phyloP scores from a whole-genome alignment of 2,888 invertebrate species.

The Reticulitermes lucifugus region DNA sequence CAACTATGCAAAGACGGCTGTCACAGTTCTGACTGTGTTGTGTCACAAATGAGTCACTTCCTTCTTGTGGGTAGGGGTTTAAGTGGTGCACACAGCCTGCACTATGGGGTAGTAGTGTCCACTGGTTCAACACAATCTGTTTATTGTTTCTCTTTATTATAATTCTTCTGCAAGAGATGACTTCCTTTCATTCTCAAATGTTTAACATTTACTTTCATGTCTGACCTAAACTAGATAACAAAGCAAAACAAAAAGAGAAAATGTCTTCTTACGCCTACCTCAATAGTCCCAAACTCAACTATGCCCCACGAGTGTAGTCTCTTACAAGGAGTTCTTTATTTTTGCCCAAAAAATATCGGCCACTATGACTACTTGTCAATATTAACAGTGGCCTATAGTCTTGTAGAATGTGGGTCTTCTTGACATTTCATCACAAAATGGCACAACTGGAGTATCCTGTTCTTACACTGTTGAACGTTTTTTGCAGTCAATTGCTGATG shows the following conservation, averaged over 20 bases:
- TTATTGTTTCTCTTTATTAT: background rate
- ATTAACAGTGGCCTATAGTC: background rate
- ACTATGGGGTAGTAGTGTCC: conserved; percentile 24
- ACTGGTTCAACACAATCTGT: background rate
- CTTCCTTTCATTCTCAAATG: conserved; percentile 28
- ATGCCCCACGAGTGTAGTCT: background rate
- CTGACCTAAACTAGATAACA: conserved; percentile 40
- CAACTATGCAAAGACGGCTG: conserved; percentile 11
- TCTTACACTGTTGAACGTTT: conserved; percentile 27
- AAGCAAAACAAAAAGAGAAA: conserved; percentile 28
- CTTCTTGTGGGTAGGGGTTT: conserved; percentile 2
- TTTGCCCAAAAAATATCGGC: conserved; percentile 26
- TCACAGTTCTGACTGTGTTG: conserved; percentile 19
- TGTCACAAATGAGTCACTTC: background rate
- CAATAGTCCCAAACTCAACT: conserved; percentile 12
- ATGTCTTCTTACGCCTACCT: conserved; percentile 8
- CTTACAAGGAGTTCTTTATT: conserved; percentile 12
- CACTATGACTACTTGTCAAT: background rate
- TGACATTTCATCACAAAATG: conserved; percentile 40
- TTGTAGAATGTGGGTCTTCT: background rate
- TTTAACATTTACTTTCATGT: conserved; percentile 22
- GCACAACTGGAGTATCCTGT: conserved; percentile 35
- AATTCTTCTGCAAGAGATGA: background rate
- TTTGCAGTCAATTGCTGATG: conserved; percentile 44
- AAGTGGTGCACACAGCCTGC: background rate